Base-by-base conservation (phyloP, 1,140 invertebrate species). In the Hyles vespertilio region DNA sequence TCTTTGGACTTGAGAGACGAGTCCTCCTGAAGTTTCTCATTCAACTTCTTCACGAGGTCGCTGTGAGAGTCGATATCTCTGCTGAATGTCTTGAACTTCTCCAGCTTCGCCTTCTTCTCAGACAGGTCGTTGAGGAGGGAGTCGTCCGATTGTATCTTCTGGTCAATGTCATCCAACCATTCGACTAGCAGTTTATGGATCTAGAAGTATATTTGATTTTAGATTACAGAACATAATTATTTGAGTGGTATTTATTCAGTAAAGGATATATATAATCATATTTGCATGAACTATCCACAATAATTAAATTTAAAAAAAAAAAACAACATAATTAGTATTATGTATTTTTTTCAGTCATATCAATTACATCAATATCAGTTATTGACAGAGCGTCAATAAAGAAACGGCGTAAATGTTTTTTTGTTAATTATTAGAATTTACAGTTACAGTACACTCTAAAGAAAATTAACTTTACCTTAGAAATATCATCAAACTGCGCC, bases 41-140 rank as follows among this genome's bases (percentile, higher is more conserved):
- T 94, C 3, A 96, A 84, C 74, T 94, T 93, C 56, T 95, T 94
- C 1, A 95, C 91, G 4, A 93, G 90, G 61, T 96, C 95, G 46
- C 89, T 91, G 54, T 97, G 95, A 5, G 92, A 92, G 49, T 92
- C 91, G 54, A 97, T 94, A 72, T 97, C 96, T 52, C 94, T 91
- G 60, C 94, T 92, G 44, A 96, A 91, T 0, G 92, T 92, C 67
- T 92, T 93, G 73, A 95, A 95, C 79, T 97, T 97, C 74, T 97
- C 96, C 3, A 97, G 71, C 12, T 95, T 92, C 3, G 96, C 94
- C 61, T 96, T 94, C 87, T 98, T 98, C 73, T 98, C 97, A 60
- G 95, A 95, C 7, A 98, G 88, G 82, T 98, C 97, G 71, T 96
- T 95, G 8, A 95, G 89, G 47, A 92, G 92, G 32, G 91, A 92